phyloP scores from a whole-genome alignment of 2,888 invertebrate genomes.

The Chrysomela aeneicollis region DNA sequence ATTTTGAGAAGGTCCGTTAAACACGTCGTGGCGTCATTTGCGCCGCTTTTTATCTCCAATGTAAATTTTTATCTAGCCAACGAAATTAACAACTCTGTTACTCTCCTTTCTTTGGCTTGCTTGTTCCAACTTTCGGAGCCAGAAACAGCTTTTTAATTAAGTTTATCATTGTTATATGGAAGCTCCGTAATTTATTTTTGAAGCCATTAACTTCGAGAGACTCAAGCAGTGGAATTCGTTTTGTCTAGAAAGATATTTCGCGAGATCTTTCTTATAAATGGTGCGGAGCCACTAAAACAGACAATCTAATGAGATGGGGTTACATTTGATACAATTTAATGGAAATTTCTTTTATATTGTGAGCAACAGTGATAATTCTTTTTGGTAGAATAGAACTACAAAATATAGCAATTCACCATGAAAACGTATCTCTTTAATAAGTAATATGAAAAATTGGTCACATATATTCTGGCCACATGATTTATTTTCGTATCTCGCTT shows the following conservation, averaged over 20 bases:
- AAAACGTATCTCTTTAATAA: too few relatives aligned
- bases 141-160: conserved; percentile 40
- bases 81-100: conserved; percentile 43
- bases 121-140: conserved; percentile 20
- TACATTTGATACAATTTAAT: too few relatives aligned
- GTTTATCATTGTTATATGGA: conserved; percentile 43
- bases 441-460: too few relatives aligned
- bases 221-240: conserved; percentile 31
- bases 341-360: too few relatives aligned
- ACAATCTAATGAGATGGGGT: too few relatives aligned
- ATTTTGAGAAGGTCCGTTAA: conserved; percentile 42
- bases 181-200: conserved; percentile 41
- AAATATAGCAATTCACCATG: too few relatives aligned
- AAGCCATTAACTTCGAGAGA: conserved; percentile 37
- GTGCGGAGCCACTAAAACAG: too few relatives aligned
- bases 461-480: too few relatives aligned
- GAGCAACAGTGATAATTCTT: too few relatives aligned
- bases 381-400: too few relatives aligned
- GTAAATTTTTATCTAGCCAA: conserved; percentile 45
- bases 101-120: conserved; percentile 15
- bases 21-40: conserved; percentile 42
- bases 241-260: conserved; percentile 35
- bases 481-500: too few relatives aligned
- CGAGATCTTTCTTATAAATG: too few relatives aligned
- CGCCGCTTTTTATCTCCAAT: conserved; percentile 42